phyloP scores from a whole-genome alignment of 2,797 vertebrate genomes.

The Danio jaintianensis region DNA sequence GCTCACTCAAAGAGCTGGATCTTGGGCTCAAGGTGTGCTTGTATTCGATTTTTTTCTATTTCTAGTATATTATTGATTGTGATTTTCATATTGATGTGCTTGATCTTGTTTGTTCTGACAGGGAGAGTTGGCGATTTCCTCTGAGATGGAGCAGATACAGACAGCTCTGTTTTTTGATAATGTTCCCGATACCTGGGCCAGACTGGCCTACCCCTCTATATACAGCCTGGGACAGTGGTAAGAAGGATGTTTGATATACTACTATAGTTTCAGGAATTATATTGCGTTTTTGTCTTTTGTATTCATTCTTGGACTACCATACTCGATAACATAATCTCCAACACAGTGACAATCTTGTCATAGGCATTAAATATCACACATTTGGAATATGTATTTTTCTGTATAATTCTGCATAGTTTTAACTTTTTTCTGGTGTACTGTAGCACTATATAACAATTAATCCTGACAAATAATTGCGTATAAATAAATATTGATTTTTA shows the following conservation, averaged over 20 bases:
- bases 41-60: not conserved
- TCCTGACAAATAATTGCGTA: too few species aligned
- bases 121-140: conserved; percentile 95
- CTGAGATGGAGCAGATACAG: conserved; percentile 93
- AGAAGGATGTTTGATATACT: conserved; percentile 11
- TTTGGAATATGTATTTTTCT: too few species aligned
- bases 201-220: conserved; percentile 90
- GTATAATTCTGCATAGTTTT: too few species aligned
- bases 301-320: too few species aligned
- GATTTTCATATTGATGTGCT: conserved; percentile 15
- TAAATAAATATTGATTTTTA: too few species aligned
- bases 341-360: too few species aligned
- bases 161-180: conserved; percentile 92
- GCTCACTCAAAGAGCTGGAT: conserved; percentile 82
- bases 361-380: too few species aligned
- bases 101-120: conserved; percentile 70
- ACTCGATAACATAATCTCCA: too few species aligned
- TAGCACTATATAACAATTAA: too few species aligned
- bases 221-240: conserved; percentile 85
- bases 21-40: conserved; percentile 79
- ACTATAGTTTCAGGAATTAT: too few species aligned
- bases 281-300: too few species aligned
- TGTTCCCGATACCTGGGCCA: conserved; percentile 91
- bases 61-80: not conserved
- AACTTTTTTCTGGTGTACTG: too few species aligned